phyloP scores from a whole-genome alignment of 2,888 invertebrate genomes.

The Imbricaverruca yamaguchii region DNA sequence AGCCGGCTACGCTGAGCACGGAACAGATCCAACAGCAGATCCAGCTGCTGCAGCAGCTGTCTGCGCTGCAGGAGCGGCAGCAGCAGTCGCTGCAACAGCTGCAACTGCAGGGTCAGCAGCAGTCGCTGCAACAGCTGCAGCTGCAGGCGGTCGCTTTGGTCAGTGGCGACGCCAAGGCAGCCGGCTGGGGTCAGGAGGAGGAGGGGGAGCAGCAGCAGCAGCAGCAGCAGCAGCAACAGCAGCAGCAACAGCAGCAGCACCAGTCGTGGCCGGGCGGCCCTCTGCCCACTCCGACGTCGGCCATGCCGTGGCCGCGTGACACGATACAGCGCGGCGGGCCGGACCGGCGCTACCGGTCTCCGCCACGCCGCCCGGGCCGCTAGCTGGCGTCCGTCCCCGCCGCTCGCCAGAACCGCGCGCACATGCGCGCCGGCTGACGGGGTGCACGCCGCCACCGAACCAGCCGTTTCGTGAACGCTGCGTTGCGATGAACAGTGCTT shows the following conservation, averaged over 20 bases:
- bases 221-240: not conserved
- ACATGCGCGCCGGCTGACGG: too few species aligned
- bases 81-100: not conserved
- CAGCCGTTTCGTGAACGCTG: too few species aligned
- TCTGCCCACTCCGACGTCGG: not conserved
- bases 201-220: too few species aligned
- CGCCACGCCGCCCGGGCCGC: not conserved
- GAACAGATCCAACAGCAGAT: conserved; percentile 15
- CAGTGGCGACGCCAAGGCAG: not conserved
- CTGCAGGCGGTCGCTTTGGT: not conserved
- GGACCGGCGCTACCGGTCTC: not conserved
- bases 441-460: too few species aligned
- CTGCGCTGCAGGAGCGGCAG: not conserved
- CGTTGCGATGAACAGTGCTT: too few species aligned
- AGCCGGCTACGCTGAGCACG: not conserved
- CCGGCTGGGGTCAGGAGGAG: not conserved
- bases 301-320: not conserved
- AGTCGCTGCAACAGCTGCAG: not conserved
- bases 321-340: not conserved
- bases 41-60: conserved; percentile 11
- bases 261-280: not conserved
- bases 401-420: too few species aligned
- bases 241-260: not conserved
- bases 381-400: not conserved
- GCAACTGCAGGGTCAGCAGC: conserved; percentile 12